Percentiles rank a stretch among this genome's conserved stretches.
Evolutionary conservation across 2,888 invertebrate genomes (phyloP).

Genomic region (Apamea monoglypha): DNA sequence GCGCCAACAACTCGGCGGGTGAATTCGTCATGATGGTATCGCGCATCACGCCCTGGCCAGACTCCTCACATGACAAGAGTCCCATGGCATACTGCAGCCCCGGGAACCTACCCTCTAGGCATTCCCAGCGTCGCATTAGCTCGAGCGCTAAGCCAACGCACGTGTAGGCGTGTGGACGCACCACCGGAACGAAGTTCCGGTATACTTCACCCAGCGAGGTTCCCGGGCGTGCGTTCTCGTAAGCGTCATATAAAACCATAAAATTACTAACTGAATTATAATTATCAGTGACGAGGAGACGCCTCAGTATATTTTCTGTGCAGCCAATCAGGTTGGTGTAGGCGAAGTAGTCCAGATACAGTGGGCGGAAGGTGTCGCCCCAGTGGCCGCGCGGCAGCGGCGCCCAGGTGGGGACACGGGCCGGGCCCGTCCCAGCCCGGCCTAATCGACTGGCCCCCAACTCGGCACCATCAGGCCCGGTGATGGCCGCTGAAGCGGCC

Average conservation of each 20-base stretch:
- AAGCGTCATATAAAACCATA: slow-evolving; percentile 91
- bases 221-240: slow-evolving; percentile 87
- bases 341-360: background rate
- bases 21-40: slow-evolving; percentile 87
- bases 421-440: slow-evolving; percentile 75
- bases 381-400: slow-evolving; percentile 92
- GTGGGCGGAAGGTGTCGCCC: slow-evolving; percentile 68
- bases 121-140: slow-evolving; percentile 91
- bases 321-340: slow-evolving; percentile 14
- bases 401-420: slow-evolving; percentile 50
- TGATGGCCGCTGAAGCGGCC: slow-evolving; percentile 77
- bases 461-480: slow-evolving; percentile 89
- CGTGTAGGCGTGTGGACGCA: slow-evolving; percentile 94
- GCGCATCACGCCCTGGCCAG: slow-evolving; percentile 85
- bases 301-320: slow-evolving; percentile 91
- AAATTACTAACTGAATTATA: slow-evolving; percentile 97
- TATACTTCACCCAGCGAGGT: slow-evolving; percentile 92
- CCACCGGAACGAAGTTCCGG: slow-evolving; percentile 93
- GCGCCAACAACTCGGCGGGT: slow-evolving; percentile 90
- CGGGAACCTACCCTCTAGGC: slow-evolving; percentile 91
- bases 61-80: slow-evolving; percentile 96
- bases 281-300: slow-evolving; percentile 94
- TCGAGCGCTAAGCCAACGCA: slow-evolving; percentile 95
- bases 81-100: slow-evolving; percentile 91
- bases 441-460: slow-evolving; percentile 99